Conservation (phyloP, 2,113 vertebrate species). For the Zingel zingel region DNA sequence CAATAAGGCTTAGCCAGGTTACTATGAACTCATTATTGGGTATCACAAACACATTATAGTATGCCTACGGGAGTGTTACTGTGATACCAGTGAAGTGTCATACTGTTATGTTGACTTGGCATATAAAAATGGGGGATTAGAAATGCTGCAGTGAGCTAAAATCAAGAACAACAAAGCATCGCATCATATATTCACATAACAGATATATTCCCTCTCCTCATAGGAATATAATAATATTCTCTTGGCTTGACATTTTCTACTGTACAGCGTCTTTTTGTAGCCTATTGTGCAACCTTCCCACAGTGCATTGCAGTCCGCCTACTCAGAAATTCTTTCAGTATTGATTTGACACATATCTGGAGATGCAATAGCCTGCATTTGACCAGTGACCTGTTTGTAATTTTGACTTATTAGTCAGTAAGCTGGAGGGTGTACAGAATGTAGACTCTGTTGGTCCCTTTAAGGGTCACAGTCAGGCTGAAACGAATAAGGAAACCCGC, state of each 20-base stretch:
- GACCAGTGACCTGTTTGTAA: slow-evolving; percentile 65
- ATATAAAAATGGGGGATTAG: background rate
- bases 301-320: background rate
- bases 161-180: background rate
- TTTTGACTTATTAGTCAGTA: slow-evolving; percentile 42
- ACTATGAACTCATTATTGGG: slow-evolving; percentile 38
- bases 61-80: slow-evolving; percentile 12
- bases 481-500: background rate
- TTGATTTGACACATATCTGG: slow-evolving; percentile 72
- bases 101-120: no score
- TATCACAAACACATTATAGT: slow-evolving; percentile 40
- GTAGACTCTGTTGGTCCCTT: background rate
- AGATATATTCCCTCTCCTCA: background rate
- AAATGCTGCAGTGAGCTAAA: background rate
- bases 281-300: background rate
- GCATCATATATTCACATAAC: background rate
- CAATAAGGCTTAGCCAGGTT: slow-evolving; percentile 41
- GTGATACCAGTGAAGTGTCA: background rate
- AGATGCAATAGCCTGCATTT: slow-evolving; percentile 58
- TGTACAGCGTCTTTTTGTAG: background rate
- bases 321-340: slow-evolving; percentile 41
- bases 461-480: background rate
- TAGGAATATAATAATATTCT: background rate
- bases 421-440: slow-evolving; percentile 11
- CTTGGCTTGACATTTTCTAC: background rate